These are phyloP conservation scores for Lethenteron reissneri DNA, from an alignment of 2,113 vertebrate species.

Conservation along the genomic window DNA sequence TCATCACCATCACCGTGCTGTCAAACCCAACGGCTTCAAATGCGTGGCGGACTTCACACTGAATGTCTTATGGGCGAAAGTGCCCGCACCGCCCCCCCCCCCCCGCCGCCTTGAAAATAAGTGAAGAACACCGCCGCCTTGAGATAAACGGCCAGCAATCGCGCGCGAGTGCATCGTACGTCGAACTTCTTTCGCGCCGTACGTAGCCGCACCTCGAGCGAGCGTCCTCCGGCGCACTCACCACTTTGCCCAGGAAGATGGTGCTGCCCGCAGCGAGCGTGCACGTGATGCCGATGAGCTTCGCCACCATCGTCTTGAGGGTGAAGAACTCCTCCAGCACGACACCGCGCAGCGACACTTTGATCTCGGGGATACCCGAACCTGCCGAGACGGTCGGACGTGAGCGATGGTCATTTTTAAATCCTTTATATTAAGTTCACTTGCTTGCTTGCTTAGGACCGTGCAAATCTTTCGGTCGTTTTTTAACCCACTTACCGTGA, in stretches of 20 bases:
- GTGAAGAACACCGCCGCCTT: background rate
- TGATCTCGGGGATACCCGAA: conserved; percentile 15
- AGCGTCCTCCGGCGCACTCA: conserved; percentile 5
- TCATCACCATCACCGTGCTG: too few relatives aligned
- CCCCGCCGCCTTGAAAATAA: background rate
- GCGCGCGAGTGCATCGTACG: background rate
- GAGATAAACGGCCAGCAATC: too few relatives aligned
- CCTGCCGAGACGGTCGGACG: conserved; percentile 8
- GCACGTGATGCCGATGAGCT: conserved; percentile 13
- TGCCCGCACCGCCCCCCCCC: background rate
- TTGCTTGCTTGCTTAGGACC: too few relatives aligned
- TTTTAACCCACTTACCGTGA: too few relatives aligned
- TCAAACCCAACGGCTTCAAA: too few relatives aligned
- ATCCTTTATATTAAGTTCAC: too few relatives aligned
- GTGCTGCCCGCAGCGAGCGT: conserved; percentile 14
- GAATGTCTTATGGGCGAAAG: too few relatives aligned
- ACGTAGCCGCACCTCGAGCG: too few relatives aligned
- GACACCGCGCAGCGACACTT: conserved; percentile 13
- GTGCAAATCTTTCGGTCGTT: too few relatives aligned
- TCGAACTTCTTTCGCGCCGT: background rate
- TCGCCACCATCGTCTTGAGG: conserved; percentile 13
- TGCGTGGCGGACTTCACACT: too few relatives aligned
- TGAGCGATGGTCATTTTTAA: too few relatives aligned
- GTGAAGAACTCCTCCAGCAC: conserved; percentile 15
- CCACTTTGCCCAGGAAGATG: conserved; percentile 16